phyloP scores from a whole-genome alignment of 2,113 vertebrate species.

The Craseonycteris thonglongyai region DNA sequence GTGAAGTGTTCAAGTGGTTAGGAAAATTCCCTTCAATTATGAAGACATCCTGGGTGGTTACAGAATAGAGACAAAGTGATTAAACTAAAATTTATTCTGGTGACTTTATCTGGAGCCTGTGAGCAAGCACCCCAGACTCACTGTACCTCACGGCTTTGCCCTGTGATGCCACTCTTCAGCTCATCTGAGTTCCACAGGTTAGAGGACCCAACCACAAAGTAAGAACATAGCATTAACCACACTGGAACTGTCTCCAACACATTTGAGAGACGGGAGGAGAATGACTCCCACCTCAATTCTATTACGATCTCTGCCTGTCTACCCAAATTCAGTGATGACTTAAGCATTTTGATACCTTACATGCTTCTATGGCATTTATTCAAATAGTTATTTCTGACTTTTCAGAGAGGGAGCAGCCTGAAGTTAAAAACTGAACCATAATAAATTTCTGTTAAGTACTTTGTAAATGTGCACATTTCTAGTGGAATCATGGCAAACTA shows the following conservation, averaged over 20 bases:
- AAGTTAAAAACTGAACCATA: slow-evolving; percentile 33
- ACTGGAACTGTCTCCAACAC: not conserved
- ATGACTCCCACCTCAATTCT: slow-evolving; percentile 62
- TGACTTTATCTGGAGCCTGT: not conserved
- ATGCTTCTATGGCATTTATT: slow-evolving; percentile 58
- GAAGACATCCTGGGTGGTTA: not conserved
- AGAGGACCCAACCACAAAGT: not conserved
- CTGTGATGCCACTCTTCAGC: not conserved
- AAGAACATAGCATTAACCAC: not conserved
- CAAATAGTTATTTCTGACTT: slow-evolving; percentile 61
- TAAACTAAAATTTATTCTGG: not conserved
- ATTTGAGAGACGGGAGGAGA: not conserved
- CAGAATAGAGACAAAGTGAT: not conserved
- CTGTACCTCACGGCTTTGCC: not conserved
- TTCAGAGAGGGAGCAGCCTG: slow-evolving; percentile 9
- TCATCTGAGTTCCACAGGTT: not conserved
- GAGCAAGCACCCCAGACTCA: not conserved
- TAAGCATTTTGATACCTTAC: slow-evolving; percentile 47
- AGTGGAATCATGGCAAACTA: slow-evolving; percentile 5
- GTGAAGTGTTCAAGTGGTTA: not conserved
- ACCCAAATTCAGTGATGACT: slow-evolving; percentile 60
- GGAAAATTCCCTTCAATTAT: not conserved
- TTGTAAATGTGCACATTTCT: slow-evolving; percentile 34
- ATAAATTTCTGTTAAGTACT: slow-evolving; percentile 39
- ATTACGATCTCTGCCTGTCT: slow-evolving; percentile 61